A percentile compares a stretch with the other conserved stretches of the same genome.
phyloP scores from a whole-genome alignment of 2,797 vertebrate genomes.

The Ceryle rudis region DNA sequence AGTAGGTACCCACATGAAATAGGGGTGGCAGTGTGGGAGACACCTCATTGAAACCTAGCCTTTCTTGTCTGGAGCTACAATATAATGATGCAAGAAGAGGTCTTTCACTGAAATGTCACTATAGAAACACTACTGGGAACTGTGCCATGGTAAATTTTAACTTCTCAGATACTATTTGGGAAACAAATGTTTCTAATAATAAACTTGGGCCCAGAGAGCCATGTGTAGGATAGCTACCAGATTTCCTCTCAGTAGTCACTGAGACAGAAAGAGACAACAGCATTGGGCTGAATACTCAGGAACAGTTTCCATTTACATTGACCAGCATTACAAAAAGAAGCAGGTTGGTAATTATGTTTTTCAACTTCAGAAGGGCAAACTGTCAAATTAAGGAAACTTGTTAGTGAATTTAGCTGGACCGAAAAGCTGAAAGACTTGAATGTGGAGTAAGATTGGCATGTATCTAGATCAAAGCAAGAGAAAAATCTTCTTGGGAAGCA shows the following conservation, averaged over 20 bases:
- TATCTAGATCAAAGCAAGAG: not conserved
- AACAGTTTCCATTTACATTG: not conserved
- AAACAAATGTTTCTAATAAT: slow-evolving; percentile 46
- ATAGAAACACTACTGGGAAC: slow-evolving; percentile 33
- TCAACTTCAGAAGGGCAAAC: not conserved
- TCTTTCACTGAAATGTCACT: slow-evolving; percentile 5
- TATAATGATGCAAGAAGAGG: not conserved
- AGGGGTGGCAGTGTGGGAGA: not conserved
- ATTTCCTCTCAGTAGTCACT: not conserved
- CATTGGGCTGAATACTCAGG: not conserved
- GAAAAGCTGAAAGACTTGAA: not conserved
- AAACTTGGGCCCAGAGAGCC: not conserved
- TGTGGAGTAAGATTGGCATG: not conserved
- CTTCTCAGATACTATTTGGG: slow-evolving; percentile 9
- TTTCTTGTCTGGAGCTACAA: slow-evolving; percentile 33
- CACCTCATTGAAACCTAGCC: not conserved
- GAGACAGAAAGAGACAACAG: not conserved
- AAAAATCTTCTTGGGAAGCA: not conserved
- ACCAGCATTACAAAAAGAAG: not conserved
- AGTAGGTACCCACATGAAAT: not conserved
- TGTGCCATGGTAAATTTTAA: slow-evolving; percentile 22
- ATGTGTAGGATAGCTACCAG: not conserved
- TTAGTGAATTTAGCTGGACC: not conserved
- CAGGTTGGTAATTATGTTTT: not conserved
- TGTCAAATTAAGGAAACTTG: not conserved